Conservation (phyloP, 2,113 vertebrate species). For the Crotophaga sulcirostris region DNA sequence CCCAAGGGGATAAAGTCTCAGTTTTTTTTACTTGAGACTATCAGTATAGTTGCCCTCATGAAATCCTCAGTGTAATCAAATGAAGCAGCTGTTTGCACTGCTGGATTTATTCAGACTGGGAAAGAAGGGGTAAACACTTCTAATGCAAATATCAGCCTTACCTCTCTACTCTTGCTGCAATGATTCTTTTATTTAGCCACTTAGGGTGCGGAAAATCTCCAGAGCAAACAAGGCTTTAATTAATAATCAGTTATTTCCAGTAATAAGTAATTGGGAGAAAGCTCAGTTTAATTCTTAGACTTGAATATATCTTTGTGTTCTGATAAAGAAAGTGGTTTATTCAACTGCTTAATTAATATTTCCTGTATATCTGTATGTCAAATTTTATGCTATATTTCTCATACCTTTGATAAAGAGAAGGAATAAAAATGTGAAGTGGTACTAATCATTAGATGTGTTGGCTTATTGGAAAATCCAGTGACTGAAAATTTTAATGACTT, state of each 20-base stretch:
- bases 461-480: slow-evolving; percentile 43
- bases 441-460: slow-evolving; percentile 51
- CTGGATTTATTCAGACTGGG: slow-evolving; percentile 48
- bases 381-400: slow-evolving; percentile 27
- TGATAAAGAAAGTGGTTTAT: slow-evolving; percentile 35
- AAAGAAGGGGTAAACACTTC: slow-evolving; percentile 60
- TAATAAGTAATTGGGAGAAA: slow-evolving; percentile 34
- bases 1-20: background rate
- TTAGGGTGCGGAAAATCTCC: slow-evolving; percentile 54
- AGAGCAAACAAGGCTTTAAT: slow-evolving; percentile 62
- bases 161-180: slow-evolving; percentile 45
- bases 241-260: slow-evolving; percentile 53
- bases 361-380: background rate
- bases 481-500: slow-evolving; percentile 65
- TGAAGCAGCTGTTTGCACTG: slow-evolving; percentile 59
- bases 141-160: slow-evolving; percentile 62
- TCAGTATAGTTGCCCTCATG: background rate
- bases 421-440: slow-evolving; percentile 52
- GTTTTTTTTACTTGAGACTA: background rate
- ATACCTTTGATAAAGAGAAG: slow-evolving; percentile 34
- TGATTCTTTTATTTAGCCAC: slow-evolving; percentile 58
- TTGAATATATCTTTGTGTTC: slow-evolving; percentile 20
- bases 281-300: slow-evolving; percentile 1
- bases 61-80: slow-evolving; percentile 48
- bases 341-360: slow-evolving; percentile 36